A percentile compares a stretch with the other conserved stretches of the same genome.
Conservation (phyloP, 2,113 vertebrate genomes). For the Lophura nycthemera region DNA sequence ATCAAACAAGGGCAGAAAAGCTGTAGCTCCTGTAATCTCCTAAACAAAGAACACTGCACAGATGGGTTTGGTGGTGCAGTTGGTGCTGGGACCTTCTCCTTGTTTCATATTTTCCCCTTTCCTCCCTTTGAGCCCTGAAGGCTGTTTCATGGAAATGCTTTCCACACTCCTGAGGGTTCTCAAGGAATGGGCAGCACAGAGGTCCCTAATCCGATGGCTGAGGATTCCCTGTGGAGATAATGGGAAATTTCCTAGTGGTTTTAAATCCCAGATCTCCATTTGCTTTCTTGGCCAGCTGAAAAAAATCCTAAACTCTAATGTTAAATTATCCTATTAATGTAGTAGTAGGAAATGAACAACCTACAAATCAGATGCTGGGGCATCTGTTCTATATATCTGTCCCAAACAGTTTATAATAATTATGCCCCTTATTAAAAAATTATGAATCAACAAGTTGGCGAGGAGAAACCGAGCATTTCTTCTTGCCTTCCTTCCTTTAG, state of each 20-base stretch:
- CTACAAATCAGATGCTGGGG: conserved; percentile 73
- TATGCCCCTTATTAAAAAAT: conserved; percentile 59
- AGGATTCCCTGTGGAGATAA: background rate
- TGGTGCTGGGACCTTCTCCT: background rate
- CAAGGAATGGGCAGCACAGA: background rate
- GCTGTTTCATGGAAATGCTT: background rate
- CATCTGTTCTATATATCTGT: conserved; percentile 69
- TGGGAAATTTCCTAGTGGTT: background rate
- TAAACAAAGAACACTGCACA: background rate
- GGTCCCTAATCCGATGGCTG: background rate
- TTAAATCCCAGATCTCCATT: background rate
- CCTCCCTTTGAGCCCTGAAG: background rate
- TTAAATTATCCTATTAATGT: background rate
- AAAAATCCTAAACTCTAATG: conserved; percentile 13
- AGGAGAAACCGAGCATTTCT: conserved; percentile 36
- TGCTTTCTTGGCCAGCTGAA: background rate
- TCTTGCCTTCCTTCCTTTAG: background rate
- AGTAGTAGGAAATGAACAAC: conserved; percentile 71
- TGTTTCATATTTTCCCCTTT: background rate
- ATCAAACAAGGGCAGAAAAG: background rate
- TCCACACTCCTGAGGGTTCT: background rate
- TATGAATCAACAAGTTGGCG: conserved; percentile 61
- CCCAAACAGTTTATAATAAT: conserved; percentile 75
- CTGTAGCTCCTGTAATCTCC: background rate
- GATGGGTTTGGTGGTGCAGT: background rate